These are phyloP conservation scores for Aspidiotus destructor DNA, from an alignment of 2,888 invertebrate genomes.

Conservation along the genomic window DNA sequence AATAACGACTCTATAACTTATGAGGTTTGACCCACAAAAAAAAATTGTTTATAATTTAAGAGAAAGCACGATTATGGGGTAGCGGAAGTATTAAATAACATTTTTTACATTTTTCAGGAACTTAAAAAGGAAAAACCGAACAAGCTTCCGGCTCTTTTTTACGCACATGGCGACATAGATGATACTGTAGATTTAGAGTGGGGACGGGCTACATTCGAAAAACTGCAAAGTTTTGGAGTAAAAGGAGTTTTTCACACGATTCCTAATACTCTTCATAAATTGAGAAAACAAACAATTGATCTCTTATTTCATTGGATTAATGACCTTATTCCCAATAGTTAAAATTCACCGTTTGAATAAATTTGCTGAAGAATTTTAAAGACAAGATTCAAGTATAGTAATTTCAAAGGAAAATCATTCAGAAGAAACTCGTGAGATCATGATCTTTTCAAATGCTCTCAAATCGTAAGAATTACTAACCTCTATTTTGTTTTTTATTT, in stretches of 20 bases:
- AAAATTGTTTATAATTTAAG: neutral
- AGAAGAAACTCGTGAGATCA: too few relatives aligned
- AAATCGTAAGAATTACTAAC: too few relatives aligned
- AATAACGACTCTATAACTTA: constrained; percentile 61
- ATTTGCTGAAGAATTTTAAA: too few relatives aligned
- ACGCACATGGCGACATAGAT: constrained; percentile 60
- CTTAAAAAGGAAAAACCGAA: constrained; percentile 25
- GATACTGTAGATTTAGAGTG: constrained; percentile 56
- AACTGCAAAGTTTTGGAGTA: constrained; percentile 52
- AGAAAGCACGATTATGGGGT: too few relatives aligned
- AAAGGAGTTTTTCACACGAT: constrained; percentile 54
- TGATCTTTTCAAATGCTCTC: too few relatives aligned
- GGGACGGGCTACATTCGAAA: constrained; percentile 54
- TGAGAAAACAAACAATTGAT: constrained; percentile 44
- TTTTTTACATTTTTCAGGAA: constrained; percentile 20
- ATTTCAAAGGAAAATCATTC: too few relatives aligned
- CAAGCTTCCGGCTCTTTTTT: constrained; percentile 50
- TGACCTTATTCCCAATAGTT: constrained; percentile 33
- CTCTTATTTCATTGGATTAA: constrained; percentile 38
- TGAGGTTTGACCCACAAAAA: constrained; percentile 43
- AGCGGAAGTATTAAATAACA: too few relatives aligned
- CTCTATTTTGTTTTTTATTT: too few relatives aligned
- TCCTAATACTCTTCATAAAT: constrained; percentile 53
- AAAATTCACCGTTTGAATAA: neutral
- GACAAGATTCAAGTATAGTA: too few relatives aligned